Base-by-base conservation (phyloP, 2,888 invertebrate species). In the Danaus chrysippus region DNA sequence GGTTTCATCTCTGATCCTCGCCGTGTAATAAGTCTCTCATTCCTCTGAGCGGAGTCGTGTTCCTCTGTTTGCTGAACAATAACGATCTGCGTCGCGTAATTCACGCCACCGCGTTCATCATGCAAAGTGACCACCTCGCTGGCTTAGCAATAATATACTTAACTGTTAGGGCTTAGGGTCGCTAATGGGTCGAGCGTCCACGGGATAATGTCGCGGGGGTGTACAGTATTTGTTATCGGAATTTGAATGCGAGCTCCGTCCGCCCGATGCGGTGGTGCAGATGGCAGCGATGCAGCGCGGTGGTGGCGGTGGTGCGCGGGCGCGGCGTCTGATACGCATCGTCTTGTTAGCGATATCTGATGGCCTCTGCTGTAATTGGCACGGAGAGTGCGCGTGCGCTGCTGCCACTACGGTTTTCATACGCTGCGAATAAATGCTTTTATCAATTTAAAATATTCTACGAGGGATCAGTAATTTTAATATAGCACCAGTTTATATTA, bases 321-420 rank as follows among this genome's bases (percentile, higher is more conserved):
- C 70, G 69, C 70, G 65, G 70, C 70, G 71, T 65, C 73, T 68
- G 89, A 89, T 89, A 89, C 83, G 81, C 84, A 90, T 90, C 90
- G 86, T 72, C 88, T 90, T 87, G 90, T 90, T 90, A 89, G 86
- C 82, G 84, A 75, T 88, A 90, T 90, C 90, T 77, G 89, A 88
- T 88, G 85, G 78, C 76, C 82, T 83, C 75, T 75, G 81, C 83
- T 81, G 90, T 90, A 90, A 90, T 90, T 90, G 89, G 89, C 90
- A 82, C 86, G 77, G 78, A 76, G 76, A 71, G 80, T 76, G 78
- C 79, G 76, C 78, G 78, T 77, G 76, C 76, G 70, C 73, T 69
- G 70, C 73, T 69, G 70, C 71, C 66, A 65, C 66, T 66, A 68
- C 69, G 65, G 68, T 68, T 67, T 71, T 73, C 75, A 75, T 76